Evolutionary conservation across 2,113 vertebrate species (phyloP), one percentile per base, ranked within the genome.

Genomic region (Plecotus auritus): DNA sequence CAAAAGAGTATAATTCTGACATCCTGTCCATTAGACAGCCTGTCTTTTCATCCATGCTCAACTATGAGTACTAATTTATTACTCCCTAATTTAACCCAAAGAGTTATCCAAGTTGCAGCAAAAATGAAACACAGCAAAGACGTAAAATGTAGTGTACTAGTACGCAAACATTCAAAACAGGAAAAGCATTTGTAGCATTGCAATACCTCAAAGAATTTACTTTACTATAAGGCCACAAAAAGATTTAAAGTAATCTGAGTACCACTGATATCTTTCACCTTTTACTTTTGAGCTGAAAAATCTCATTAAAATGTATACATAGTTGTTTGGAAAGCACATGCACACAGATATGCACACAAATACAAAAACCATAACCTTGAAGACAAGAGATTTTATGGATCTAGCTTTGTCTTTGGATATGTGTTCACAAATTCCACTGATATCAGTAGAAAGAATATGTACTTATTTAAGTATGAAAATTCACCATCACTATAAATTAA

Each of bases 31-130:
- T 91, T 77, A 78, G 35, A 35, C 13, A 97, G 74, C 45, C 93
- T 70, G 1, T 80, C n/a, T 97, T 96, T 96, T 76, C 37, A 91
- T 56, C 37, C 2, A 61, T 90, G 61, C 90, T 84, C 78, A 96
- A 70, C 88, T 86, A 14, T 40, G 66, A 85, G 74, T 22, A 45
- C 26, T 56, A 32, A 95, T 93, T 95, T 89, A 59, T 76, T 64
- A 30, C 82, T 93, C 83, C 47, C 54, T 90, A 95, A 92, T 91
- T 92, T 81, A 69, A 61, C 45, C 56, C 17, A 70, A 90, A 89
- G 26, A 40, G 17, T 64, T 77, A 30, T 1, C 42, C 26, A 85
- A 76, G 61, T 93, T 77, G 70, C 64, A 69, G 76, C 30, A 42
- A 66, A 93, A 78, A 87, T n/a, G 3, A 69, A 0, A 1, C 1